Evolutionary conservation across 2,888 invertebrate genomes (phyloP), one percentile per base, ranked within the genome.

Genomic region (Drosophila stalkeri): DNA sequence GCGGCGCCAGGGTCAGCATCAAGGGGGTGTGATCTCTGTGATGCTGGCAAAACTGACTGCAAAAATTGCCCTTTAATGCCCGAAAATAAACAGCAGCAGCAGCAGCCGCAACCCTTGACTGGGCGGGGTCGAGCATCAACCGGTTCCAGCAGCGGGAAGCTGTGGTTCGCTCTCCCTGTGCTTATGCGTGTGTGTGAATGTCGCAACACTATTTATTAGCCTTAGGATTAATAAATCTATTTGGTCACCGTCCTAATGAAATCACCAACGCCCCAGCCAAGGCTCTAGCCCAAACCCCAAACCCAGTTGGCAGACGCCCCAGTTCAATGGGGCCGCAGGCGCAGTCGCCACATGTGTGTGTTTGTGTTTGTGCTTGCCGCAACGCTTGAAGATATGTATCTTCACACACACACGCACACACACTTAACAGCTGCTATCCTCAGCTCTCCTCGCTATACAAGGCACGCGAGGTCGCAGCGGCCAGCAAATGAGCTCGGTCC

Each of bases 171-270:
- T 83, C 72, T 47, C 23, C 41, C 41, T 63, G 14, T 37, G 37
- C 4, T 14, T 37, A 44, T 51, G 63, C 64, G 62, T 56, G 64
- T 70, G 69, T 46, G 77, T 64, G 75, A 82, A 82, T 86, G 89
- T 86, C 90, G 86, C 89, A 86, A 82, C 87, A 90, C 89, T 91
- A 91, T 91, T 91, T 91, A 92, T 91, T 91, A 91, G 91, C 91
- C 86, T 81, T 76, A 91, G 91, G 91, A 92, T 92, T 92, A 92
- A 92, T 92, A 91, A 92, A 92, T 92, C 92, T 92, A 92, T 91
- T 92, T 91, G 92, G 92, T 91, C 92, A 91, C 92, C 92, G 88
- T 81, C 87, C 89, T 88, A 89, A 83, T 89, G 84, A 85, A 89
- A 89, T 89, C 89, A 83, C 72, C 81, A 80, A 80, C 74, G 76